Evolutionary conservation across 1,140 invertebrate species (phyloP).

Genomic region (Drosophila prosaltans): DNA sequence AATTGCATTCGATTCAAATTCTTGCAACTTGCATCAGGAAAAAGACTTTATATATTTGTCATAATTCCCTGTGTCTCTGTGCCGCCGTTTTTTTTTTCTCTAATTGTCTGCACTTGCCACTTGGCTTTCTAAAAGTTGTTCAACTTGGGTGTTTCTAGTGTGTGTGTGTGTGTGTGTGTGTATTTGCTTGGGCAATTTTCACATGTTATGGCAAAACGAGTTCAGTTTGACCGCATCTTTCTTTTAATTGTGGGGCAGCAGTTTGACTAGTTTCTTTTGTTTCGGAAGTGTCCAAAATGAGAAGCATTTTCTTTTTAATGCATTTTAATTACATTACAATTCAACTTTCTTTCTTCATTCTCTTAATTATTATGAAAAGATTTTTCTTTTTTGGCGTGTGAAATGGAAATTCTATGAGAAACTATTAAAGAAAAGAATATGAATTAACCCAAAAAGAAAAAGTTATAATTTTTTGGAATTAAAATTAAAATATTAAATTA

Average conservation of each 20-base stretch:
- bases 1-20: constrained; percentile 15
- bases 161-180: constrained; percentile 1
- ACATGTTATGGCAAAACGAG: constrained; percentile 51
- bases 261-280: constrained; percentile 71
- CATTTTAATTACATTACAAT: constrained; percentile 55
- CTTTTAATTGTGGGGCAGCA: constrained; percentile 52
- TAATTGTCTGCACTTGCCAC: constrained; percentile 62
- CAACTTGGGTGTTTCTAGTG: constrained; percentile 39
- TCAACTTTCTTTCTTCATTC: constrained; percentile 67
- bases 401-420: constrained; percentile 16
- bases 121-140: constrained; percentile 55
- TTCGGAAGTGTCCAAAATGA: constrained; percentile 62
- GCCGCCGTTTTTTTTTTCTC: not conserved
- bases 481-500: not conserved
- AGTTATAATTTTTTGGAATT: no score
- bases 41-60: constrained; percentile 8
- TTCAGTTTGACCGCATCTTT: constrained; percentile 68
- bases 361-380: constrained; percentile 31
- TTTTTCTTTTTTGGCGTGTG: constrained; percentile 4
- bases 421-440: not conserved
- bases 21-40: constrained; percentile 40
- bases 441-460: no score
- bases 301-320: constrained; percentile 25
- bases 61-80: constrained; percentile 1
- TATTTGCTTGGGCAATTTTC: constrained; percentile 41